Evolutionary conservation across 2,888 invertebrate species (phyloP).

Genomic region (Odontocerum albicorne): DNA sequence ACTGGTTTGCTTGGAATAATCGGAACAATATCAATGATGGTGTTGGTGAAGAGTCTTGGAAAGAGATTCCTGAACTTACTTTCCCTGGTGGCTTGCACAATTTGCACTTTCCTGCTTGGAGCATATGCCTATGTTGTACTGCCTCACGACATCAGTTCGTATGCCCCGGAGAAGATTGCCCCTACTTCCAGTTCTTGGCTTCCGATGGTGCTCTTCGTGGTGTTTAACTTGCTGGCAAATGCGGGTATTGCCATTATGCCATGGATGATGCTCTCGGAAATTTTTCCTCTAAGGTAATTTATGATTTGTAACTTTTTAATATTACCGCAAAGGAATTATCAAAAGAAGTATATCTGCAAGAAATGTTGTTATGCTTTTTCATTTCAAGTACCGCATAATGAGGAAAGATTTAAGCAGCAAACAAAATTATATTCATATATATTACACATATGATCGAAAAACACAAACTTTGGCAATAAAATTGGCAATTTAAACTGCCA

Average conservation of each 20-base stretch:
- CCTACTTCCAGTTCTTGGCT: conserved; percentile 41
- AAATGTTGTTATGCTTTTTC: no score
- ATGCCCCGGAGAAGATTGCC: conserved; percentile 39
- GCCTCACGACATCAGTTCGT: conserved; percentile 49
- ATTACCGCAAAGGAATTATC: no score
- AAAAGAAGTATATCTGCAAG: no score
- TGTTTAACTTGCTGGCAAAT: conserved; percentile 47
- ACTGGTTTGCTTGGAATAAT: conserved; percentile 27
- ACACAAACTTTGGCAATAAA: no score
- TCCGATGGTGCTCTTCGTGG: conserved; percentile 49
- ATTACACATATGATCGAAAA: no score
- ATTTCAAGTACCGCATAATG: no score
- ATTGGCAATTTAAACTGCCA: no score
- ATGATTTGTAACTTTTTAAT: conserved; percentile 3
- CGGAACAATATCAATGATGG: conserved; percentile 19
- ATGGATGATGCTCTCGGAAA: conserved; percentile 60
- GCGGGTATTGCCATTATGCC: conserved; percentile 49
- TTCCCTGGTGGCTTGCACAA: conserved; percentile 48
- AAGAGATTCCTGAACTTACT: conserved; percentile 49
- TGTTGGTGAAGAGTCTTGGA: conserved; percentile 35
- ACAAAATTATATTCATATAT: no score
- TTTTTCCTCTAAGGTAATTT: conserved; percentile 59
- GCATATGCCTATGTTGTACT: conserved; percentile 48
- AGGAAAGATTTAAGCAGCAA: no score
- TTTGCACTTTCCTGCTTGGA: conserved; percentile 49